Conservation (phyloP, 1,140 invertebrate genomes). For the Aphaenogaster floridana region DNA sequence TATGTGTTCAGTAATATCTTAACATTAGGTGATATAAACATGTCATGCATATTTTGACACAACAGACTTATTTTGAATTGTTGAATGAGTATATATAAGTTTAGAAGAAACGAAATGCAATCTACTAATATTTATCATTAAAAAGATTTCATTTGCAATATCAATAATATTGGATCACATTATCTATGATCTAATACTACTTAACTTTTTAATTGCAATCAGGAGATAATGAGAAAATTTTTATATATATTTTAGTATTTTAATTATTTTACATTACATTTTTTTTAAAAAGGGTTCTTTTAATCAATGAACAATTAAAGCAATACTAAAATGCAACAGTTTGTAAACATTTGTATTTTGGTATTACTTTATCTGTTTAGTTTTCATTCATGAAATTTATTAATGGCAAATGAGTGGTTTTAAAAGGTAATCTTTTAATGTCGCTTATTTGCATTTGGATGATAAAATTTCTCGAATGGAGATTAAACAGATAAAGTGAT, state of each 20-base stretch:
- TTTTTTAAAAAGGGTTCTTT: background rate
- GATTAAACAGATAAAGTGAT: background rate
- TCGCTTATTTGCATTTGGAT: background rate
- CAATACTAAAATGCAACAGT: too few relatives aligned
- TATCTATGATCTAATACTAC: background rate
- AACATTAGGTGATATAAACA: conserved; percentile 5
- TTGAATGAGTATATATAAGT: background rate
- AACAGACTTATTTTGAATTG: background rate
- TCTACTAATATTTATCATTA: conserved; percentile 10
- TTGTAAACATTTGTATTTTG: background rate
- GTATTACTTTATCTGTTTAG: background rate
- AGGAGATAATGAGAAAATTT: background rate
- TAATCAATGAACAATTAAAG: background rate
- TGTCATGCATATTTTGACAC: background rate
- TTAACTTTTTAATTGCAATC: background rate
- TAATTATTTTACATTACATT: background rate
- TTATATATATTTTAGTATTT: background rate
- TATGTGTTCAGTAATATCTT: background rate
- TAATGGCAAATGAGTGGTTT: background rate
- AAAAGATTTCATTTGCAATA: background rate
- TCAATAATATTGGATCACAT: background rate
- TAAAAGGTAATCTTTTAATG: background rate
- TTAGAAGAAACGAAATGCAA: background rate
- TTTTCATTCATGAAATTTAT: too few relatives aligned
- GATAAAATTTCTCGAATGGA: background rate